Evolutionary conservation across 2,113 vertebrate genomes (phyloP).

Genomic region (Miniopterus natalensis): DNA sequence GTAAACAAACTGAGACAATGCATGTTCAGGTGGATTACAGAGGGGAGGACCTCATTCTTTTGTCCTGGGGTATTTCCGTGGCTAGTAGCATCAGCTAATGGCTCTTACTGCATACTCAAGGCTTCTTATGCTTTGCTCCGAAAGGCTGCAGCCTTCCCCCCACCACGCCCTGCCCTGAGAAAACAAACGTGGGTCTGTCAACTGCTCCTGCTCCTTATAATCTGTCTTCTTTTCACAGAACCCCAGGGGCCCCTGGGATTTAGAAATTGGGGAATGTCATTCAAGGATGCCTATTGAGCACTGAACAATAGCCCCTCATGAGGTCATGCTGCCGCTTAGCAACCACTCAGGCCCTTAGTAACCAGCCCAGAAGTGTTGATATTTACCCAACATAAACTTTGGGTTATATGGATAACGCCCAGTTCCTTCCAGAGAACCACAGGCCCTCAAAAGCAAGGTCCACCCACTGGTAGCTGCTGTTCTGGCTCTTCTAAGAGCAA

Average conservation of each 20-base stretch:
- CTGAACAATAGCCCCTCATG: slow-evolving; percentile 77
- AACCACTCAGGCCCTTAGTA: slow-evolving; percentile 77
- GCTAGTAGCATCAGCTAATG: not conserved
- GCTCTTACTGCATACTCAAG: not conserved
- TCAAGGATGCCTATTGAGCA: slow-evolving; percentile 70
- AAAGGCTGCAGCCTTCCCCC: not conserved
- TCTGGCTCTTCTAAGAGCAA: not conserved
- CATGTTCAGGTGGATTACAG: not conserved
- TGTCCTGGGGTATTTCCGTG: not conserved
- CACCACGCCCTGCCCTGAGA: not conserved
- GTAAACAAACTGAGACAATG: not conserved
- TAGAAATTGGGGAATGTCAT: slow-evolving; percentile 69
- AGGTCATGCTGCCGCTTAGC: slow-evolving; percentile 78
- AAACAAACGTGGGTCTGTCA: slow-evolving; percentile 11
- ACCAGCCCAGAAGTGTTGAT: slow-evolving; percentile 68
- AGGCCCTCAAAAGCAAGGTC: not conserved
- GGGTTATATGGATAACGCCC: slow-evolving; percentile 24
- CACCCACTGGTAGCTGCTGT: not conserved
- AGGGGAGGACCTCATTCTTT: not conserved
- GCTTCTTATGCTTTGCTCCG: not conserved
- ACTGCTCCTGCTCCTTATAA: slow-evolving; percentile 21
- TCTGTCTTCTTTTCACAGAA: slow-evolving; percentile 64
- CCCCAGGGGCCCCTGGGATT: slow-evolving; percentile 62
- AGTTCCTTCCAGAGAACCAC: slow-evolving; percentile 28
- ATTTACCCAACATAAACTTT: slow-evolving; percentile 74